These are phyloP conservation scores for Zaprionus obscuricornis DNA, from an alignment of 2,888 invertebrate species.

Conservation along the genomic window DNA sequence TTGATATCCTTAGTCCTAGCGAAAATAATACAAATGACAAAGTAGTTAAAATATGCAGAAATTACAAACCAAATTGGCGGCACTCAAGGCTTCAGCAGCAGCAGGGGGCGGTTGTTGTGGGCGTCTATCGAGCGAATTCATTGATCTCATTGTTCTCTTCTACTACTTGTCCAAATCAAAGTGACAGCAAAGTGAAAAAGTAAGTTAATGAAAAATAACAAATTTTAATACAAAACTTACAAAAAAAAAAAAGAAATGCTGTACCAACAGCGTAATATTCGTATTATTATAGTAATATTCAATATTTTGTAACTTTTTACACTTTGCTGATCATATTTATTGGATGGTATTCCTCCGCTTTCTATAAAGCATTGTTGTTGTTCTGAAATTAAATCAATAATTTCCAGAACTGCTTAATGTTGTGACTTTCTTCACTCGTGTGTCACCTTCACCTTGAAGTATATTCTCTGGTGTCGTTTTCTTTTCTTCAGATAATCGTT, in stretches of 20 bases:
- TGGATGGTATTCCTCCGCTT: constrained; percentile 2
- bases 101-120: constrained; percentile 35
- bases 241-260: no score
- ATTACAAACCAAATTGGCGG: constrained; percentile 72
- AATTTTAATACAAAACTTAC: background rate
- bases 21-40: constrained; percentile 50
- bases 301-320: constrained; percentile 6
- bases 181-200: constrained; percentile 35
- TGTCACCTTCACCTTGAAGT: no score
- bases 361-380: constrained; percentile 1
- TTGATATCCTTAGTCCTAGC: constrained; percentile 33
- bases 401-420: no score
- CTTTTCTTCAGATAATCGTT: background rate
- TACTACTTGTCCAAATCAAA: constrained; percentile 10
- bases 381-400: constrained; percentile 21
- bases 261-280: no score
- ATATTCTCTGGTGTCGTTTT: no score
- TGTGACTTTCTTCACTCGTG: no score
- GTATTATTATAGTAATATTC: no score
- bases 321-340: constrained; percentile 6
- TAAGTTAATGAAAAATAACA: no score
- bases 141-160: constrained; percentile 12
- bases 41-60: constrained; percentile 65
- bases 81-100: constrained; percentile 51
- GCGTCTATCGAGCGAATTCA: constrained; percentile 18